A percentile compares a stretch with the other conserved stretches of the same genome.
These are phyloP conservation scores for Gambelia wislizenii DNA, from an alignment of 2,797 vertebrate genomes.

Conservation along the genomic window DNA sequence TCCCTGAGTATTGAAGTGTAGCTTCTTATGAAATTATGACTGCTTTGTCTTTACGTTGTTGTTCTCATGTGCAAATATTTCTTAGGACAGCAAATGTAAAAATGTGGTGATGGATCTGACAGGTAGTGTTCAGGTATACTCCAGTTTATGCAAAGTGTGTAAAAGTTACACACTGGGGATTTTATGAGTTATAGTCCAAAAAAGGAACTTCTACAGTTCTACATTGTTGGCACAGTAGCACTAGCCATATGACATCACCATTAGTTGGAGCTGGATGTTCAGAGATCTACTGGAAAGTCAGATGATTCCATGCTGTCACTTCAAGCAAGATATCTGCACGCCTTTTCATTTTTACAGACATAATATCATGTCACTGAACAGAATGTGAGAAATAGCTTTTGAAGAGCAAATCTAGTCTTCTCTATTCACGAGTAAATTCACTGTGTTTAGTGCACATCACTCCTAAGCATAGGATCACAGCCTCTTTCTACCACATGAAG, in stretches of 20 bases:
- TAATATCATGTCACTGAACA: background rate
- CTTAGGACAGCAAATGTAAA: background rate
- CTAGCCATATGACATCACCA: background rate
- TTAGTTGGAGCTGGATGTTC: background rate
- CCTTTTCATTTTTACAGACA: background rate
- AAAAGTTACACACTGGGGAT: no score
- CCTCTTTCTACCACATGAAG: background rate
- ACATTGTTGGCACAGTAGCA: background rate
- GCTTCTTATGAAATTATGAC: background rate
- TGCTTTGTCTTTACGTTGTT: background rate
- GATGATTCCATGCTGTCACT: background rate
- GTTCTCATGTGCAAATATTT: background rate
- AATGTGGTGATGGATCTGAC: background rate
- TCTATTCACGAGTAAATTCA: background rate
- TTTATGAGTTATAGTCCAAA: no score
- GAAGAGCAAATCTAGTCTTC: background rate
- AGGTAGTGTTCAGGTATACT: background rate
- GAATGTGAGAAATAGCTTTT: background rate
- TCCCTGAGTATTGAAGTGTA: background rate
- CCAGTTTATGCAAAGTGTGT: background rate
- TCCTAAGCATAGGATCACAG: background rate
- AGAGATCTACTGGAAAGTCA: background rate
- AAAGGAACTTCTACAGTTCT: no score
- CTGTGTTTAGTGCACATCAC: background rate
- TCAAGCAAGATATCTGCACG: background rate